Evolutionary conservation across 2,888 invertebrate genomes (phyloP).

Genomic region (Amphimallon solstitiale): DNA sequence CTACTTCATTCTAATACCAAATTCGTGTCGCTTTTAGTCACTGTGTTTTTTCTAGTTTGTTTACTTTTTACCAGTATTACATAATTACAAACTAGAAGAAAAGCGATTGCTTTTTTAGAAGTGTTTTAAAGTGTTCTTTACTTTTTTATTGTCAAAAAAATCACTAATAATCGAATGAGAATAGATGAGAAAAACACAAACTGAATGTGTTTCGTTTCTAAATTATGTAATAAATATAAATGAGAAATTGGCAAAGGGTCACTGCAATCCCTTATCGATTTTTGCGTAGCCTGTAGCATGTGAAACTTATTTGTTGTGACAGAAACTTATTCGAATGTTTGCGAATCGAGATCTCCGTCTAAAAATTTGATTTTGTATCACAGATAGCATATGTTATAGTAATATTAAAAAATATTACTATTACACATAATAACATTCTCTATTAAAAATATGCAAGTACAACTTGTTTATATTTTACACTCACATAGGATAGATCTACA

Average conservation of each 20-base stretch:
- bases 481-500: too few species aligned
- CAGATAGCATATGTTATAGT: background rate
- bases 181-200: background rate
- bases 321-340: constrained; percentile 8
- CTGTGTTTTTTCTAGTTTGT: too few species aligned
- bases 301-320: constrained; percentile 12
- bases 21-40: too few species aligned
- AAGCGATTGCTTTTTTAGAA: too few species aligned
- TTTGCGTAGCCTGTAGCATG: background rate
- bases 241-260: background rate
- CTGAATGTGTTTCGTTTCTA: background rate
- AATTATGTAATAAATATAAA: constrained; percentile 20
- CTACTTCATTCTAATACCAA: too few species aligned
- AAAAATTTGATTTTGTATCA: background rate
- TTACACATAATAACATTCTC: too few species aligned
- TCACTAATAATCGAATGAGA: background rate
- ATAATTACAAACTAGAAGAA: too few species aligned
- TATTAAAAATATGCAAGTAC: too few species aligned
- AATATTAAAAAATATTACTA: too few species aligned
- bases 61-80: too few species aligned
- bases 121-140: too few species aligned
- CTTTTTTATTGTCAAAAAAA: background rate
- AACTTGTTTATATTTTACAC: too few species aligned
- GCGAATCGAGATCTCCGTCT: background rate
- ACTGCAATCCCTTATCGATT: background rate